Evolutionary conservation across 2,888 invertebrate genomes (phyloP), one percentile per base, ranked within the genome.

Genomic region (Alloplasta piceator): DNA sequence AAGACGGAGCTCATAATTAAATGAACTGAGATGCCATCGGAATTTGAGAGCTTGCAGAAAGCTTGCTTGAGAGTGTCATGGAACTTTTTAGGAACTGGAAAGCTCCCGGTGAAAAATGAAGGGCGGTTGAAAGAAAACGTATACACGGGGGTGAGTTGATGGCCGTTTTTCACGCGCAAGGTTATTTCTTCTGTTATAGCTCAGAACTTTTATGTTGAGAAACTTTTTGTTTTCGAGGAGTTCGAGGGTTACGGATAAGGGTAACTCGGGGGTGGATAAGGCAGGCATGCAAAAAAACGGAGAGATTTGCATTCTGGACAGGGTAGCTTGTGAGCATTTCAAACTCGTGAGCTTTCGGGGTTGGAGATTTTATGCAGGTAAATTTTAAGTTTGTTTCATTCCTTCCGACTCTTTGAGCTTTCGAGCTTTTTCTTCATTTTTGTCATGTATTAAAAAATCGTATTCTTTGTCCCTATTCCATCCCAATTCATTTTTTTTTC

Each of bases 181-280:
- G 67, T 76, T 76, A 68, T 56, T 52, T n/a, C 38, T 41, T 36
- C 12, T 41, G 66, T 75, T 66, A 14, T 41, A 61, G 48, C 66
- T 46, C 14, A 58, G 38, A 26, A 48, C 63, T 68, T 68, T 55
- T 39, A 55, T 50, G 61, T 55, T 14, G 4, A 41, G 12, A 9
- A 76, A 80, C 76, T 80, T 80, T 61, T 46, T 58, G 48, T 48
- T 76, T 66, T 72, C 76, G 14, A 14, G n/a, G 48, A 48, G 48
- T 48, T 10, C n/a, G 12, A n/a, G n/a, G 48, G 10, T 26, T 26
- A 48, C 12, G 48, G 48, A 48, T n/a, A 26, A 55, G 52, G 41
- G 52, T 43, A 48, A 72, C 48, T 36, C 7, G 4, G 39, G 52
- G 36, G 46, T 26, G 12, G 56, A 39, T 56, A 16, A 26, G 36